Conservation (phyloP, 2,797 vertebrate species). For the Sebastes ruberrimus region DNA sequence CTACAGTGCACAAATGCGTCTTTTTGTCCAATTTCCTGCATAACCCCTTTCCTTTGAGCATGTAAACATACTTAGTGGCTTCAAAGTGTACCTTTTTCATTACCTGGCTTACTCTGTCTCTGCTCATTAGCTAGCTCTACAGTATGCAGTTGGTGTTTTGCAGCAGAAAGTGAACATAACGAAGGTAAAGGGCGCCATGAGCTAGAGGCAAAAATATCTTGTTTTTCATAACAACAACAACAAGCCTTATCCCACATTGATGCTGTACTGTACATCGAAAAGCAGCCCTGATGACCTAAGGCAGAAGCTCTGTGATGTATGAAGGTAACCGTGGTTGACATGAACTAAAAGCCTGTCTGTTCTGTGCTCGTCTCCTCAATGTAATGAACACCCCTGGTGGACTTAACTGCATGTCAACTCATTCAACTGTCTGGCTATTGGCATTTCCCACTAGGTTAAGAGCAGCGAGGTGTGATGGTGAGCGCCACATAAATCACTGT, state of each 20-base stretch:
- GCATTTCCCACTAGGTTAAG: slow-evolving; percentile 10
- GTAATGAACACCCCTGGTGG: slow-evolving; percentile 24
- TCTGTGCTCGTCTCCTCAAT: neutral
- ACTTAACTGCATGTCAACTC: slow-evolving; percentile 38
- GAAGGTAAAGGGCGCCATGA: neutral
- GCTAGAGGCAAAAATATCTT: neutral
- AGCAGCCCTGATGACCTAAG: neutral
- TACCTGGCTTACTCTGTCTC: neutral
- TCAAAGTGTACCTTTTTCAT: neutral
- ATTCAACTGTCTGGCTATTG: slow-evolving; percentile 25
- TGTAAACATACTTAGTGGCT: neutral
- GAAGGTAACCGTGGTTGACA: neutral
- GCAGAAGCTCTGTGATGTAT: neutral
- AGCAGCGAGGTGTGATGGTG: slow-evolving; percentile 16
- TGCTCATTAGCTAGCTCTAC: neutral
- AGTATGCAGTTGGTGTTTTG: neutral
- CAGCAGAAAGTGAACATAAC: neutral
- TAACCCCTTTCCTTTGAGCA: neutral
- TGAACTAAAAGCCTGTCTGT: slow-evolving; percentile 25
- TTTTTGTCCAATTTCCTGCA: neutral
- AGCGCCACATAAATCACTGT: slow-evolving; percentile 27
- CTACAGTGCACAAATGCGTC: neutral
- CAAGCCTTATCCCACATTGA: neutral
- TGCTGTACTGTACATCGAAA: neutral
- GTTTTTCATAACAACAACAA: neutral